Percentiles rank a stretch among this genome's conserved stretches.
Conservation (phyloP, 2,888 invertebrate genomes). For the Drosophila vallismaia region DNA sequence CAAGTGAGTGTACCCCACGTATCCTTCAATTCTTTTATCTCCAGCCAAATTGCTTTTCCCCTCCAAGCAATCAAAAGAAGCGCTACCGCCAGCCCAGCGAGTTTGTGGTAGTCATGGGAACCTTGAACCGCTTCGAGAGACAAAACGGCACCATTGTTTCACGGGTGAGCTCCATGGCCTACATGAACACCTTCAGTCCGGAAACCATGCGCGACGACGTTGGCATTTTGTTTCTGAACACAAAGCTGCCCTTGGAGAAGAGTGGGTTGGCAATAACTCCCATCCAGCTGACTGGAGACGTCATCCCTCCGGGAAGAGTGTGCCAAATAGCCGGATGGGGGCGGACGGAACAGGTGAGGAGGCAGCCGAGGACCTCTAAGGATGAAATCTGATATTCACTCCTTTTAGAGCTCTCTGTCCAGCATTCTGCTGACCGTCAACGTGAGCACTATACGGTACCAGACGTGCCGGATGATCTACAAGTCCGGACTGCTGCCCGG, state of each 20-base stretch:
- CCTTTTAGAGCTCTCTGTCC: constrained; percentile 58
- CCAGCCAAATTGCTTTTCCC: background rate
- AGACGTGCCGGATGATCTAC: constrained; percentile 66
- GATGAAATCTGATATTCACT: background rate
- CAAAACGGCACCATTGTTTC: constrained; percentile 77
- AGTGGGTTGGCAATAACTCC: constrained; percentile 69
- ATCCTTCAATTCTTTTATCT: background rate
- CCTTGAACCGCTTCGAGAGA: constrained; percentile 75
- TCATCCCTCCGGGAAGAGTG: constrained; percentile 54
- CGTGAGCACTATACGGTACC: constrained; percentile 68
- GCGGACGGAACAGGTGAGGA: constrained; percentile 69
- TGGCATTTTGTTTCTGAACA: constrained; percentile 77
- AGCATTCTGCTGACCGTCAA: constrained; percentile 71
- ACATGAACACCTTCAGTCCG: constrained; percentile 74
- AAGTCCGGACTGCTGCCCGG: constrained; percentile 61
- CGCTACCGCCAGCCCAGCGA: constrained; percentile 78
- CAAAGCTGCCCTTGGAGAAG: constrained; percentile 58
- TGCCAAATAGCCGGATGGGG: constrained; percentile 83
- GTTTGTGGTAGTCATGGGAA: constrained; percentile 81
- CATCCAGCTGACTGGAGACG: constrained; percentile 60
- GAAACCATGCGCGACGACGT: constrained; percentile 81
- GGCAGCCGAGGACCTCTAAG: background rate
- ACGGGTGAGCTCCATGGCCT: constrained; percentile 72
- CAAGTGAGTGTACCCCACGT: constrained; percentile 65
- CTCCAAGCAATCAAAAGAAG: constrained; percentile 60